These are phyloP conservation scores for Acromyrmex heyeri DNA, from an alignment of 1,140 invertebrate genomes.

Conservation along the genomic window DNA sequence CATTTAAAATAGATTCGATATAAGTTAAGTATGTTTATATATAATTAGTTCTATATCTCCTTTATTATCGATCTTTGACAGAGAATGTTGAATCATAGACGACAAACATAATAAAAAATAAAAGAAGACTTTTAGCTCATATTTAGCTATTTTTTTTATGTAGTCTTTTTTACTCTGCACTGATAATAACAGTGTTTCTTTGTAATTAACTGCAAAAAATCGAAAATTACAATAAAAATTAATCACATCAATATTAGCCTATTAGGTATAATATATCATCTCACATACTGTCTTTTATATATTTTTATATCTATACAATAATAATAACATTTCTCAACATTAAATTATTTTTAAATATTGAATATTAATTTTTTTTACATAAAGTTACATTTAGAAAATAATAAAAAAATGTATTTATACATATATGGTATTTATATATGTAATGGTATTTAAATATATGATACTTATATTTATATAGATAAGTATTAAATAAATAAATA, in stretches of 20 bases:
- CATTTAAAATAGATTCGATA: background rate
- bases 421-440: no score
- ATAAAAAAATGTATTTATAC: background rate
- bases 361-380: background rate
- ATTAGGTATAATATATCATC: background rate
- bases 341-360: background rate
- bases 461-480: no score
- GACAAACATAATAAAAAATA: background rate
- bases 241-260: background rate
- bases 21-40: background rate
- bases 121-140: background rate
- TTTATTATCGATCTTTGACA: background rate
- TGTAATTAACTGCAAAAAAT: background rate
- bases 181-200: background rate
- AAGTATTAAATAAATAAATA: background rate
- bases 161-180: background rate
- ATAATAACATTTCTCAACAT: background rate
- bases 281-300: background rate
- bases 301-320: background rate
- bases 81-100: background rate
- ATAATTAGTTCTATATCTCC: background rate
- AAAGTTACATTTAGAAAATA: background rate
- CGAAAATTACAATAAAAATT: background rate
- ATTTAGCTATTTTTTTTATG: background rate
- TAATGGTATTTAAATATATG: no score